Base-by-base conservation (phyloP, 2,797 vertebrate genomes). In the Leucoraja ocellata region DNA sequence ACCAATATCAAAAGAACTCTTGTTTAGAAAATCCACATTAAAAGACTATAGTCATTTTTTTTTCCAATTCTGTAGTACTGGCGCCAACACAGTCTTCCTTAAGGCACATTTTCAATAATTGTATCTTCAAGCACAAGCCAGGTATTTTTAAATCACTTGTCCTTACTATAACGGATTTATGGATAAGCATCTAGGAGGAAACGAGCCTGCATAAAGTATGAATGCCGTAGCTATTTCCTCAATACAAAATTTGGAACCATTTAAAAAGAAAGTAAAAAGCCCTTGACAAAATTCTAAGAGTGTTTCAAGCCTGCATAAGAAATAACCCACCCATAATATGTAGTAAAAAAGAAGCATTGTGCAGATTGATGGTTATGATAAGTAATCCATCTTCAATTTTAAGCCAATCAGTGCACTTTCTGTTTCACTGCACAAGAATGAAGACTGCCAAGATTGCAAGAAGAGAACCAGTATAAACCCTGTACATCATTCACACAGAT, bases 381-480 rank as follows among this genome's bases (percentile, higher is more conserved):
- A 88, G n/a, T 32, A 88, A 88, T 88, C n/a, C 61, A 32, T 88
- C 84, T 88, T 32, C 84, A 88, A 88, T 88, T 88, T 88, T 61
- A 32, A 88, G 61, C 25, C 63, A 65, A 88, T 88, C 84, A 65
- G n/a, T 65, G 61, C n/a, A 65, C 13, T 88, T 88, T 36, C 28
- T 88, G n/a, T 32, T 32, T 65, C 61, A 88, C 28, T 65, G 84
- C 18, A 8, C 1, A 18, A 32, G 25, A 65, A 65, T 6, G 32
- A 32, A 65, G 7, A 65, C 14, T 32, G 83, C 14, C 61, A 65
- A 16, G 61, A 65, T 86, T 58, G 10, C 28, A 32, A 88, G n/a
- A 63, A 65, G 23, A 58, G 58, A 14, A 6, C 84, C 61, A 32
- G n/a, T 65, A 13, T 5, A 65, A 14, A 88, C 3, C 25, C 13